phyloP scores from a whole-genome alignment of 2,888 invertebrate genomes.

The Chloroclysta siterata region DNA sequence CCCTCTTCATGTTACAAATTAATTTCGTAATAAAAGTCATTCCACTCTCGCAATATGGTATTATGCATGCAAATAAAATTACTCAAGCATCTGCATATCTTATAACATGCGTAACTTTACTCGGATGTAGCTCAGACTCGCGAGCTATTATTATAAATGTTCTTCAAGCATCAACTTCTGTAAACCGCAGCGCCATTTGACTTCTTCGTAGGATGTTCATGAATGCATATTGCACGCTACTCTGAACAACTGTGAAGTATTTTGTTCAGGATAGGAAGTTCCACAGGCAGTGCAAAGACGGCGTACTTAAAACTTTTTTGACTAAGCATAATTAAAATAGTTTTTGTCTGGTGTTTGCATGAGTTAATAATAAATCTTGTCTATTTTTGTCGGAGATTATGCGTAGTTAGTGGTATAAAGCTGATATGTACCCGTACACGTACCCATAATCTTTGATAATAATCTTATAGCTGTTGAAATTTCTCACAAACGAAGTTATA shows the following conservation, averaged over 20 bases:
- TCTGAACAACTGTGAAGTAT: neutral
- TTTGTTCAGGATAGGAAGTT: constrained; percentile 1
- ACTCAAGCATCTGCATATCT: constrained; percentile 28
- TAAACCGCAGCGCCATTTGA: neutral
- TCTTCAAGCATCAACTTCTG: constrained; percentile 17
- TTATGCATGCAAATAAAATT: constrained; percentile 37
- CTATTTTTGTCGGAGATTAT: neutral
- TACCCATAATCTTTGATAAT: neutral
- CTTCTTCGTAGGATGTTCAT: constrained; percentile 4
- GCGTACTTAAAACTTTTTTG: neutral
- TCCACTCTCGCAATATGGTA: constrained; percentile 17
- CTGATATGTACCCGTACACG: neutral
- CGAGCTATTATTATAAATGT: constrained; percentile 4
- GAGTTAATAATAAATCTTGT: neutral
- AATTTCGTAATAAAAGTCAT: constrained; percentile 29
- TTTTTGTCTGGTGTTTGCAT: neutral
- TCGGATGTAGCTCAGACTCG: constrained; percentile 15
- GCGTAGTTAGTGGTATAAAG: neutral
- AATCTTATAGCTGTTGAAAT: constrained; percentile 6
- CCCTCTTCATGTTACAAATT: constrained; percentile 27
- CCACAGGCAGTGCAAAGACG: neutral
- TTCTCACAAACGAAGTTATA: constrained; percentile 37
- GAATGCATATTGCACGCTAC: constrained; percentile 5
- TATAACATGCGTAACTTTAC: constrained; percentile 22
- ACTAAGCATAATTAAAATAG: neutral